These are phyloP conservation scores for Atta colombica DNA, from an alignment of 1,140 invertebrate genomes.

Conservation along the genomic window DNA sequence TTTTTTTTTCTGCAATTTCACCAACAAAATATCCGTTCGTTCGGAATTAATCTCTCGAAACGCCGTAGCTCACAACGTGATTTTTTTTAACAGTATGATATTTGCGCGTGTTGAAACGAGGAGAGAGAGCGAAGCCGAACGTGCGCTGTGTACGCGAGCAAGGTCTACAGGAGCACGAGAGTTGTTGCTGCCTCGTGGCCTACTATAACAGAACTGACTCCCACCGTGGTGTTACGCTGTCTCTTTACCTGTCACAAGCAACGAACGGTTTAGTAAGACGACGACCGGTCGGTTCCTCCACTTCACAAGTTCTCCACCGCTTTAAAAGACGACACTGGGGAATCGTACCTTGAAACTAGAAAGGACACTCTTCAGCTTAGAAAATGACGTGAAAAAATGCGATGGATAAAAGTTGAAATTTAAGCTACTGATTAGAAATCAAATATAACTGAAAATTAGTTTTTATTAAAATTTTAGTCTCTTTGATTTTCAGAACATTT, in stretches of 20 bases:
- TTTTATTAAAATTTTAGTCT: not conserved
- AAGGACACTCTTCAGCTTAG: not conserved
- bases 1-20: not conserved
- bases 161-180: constrained; percentile 76
- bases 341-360: not conserved
- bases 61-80: constrained; percentile 5
- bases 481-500: not conserved
- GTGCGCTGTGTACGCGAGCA: constrained; percentile 26
- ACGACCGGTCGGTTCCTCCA: constrained; percentile 22
- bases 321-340: not conserved
- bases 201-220: constrained; percentile 87
- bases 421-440: not conserved
- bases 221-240: constrained; percentile 77
- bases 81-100: constrained; percentile 49
- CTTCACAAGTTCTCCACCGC: not conserved
- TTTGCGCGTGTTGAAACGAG: constrained; percentile 59
- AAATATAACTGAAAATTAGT: not conserved
- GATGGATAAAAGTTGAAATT: not conserved
- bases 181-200: constrained; percentile 84
- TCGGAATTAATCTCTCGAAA: constrained; percentile 7
- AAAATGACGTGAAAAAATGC: not conserved
- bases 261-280: constrained; percentile 55
- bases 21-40: not conserved
- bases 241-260: constrained; percentile 78
- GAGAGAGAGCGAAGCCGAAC: constrained; percentile 67